Evolutionary conservation across 2,797 vertebrate genomes (phyloP).

Genomic region (Phataginus tricuspis): DNA sequence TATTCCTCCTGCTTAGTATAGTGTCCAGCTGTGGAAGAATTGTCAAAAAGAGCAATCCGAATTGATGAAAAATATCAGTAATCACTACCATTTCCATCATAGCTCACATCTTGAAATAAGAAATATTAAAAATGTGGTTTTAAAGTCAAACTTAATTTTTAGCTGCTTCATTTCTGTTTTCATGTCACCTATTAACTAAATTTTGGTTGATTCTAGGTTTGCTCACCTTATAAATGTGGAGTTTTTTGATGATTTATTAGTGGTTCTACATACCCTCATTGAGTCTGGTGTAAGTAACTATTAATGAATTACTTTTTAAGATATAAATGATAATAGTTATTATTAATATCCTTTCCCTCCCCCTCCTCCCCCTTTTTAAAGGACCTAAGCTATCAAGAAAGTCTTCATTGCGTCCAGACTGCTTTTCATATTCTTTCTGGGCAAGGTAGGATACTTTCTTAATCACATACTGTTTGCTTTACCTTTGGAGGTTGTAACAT

Average conservation of each 20-base stretch:
- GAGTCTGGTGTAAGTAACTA: constrained; percentile 92
- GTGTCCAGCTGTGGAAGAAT: not conserved
- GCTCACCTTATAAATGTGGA: constrained; percentile 98
- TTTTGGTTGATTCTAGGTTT: constrained; percentile 89
- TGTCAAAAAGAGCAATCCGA: not conserved
- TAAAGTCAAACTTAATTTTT: constrained; percentile 47
- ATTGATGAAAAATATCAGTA: not conserved
- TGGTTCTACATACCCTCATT: constrained; percentile 94
- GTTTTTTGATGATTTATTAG: constrained; percentile 96
- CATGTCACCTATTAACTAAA: constrained; percentile 50
- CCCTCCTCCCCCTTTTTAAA: constrained; percentile 79
- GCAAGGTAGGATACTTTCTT: constrained; percentile 89
- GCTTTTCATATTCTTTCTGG: constrained; percentile 97
- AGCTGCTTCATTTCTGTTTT: constrained; percentile 45
- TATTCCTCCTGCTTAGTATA: not conserved
- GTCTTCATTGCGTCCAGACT: constrained; percentile 95
- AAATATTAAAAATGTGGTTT: constrained; percentile 6
- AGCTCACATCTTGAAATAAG: constrained; percentile 5
- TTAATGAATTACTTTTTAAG: constrained; percentile 52
- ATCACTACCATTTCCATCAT: not conserved
- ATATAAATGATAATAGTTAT: constrained; percentile 26
- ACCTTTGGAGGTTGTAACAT: not conserved
- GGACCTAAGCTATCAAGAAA: constrained; percentile 93
- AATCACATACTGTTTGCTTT: not conserved
- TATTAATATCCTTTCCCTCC: not conserved